Evolutionary conservation across 1,140 invertebrate species (phyloP).

Genomic region (Cydia pomonella): DNA sequence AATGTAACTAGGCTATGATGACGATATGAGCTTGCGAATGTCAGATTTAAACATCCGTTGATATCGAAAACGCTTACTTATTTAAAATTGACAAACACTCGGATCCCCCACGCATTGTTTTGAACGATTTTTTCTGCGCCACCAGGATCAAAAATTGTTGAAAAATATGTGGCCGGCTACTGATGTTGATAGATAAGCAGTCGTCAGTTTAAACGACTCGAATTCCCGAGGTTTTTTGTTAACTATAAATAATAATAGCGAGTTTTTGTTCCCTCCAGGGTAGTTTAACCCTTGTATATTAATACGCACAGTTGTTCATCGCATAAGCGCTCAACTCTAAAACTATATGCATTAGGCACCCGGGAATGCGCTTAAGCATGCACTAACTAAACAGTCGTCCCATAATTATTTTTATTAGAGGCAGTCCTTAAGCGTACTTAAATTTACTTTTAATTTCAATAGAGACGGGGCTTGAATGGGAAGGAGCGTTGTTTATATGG

Average conservation of each 20-base stretch:
- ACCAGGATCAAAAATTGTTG: conserved; percentile 49
- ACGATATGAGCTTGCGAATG: neutral
- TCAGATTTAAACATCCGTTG: conserved; percentile 30
- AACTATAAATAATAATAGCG: conserved; percentile 72
- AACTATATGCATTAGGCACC: conserved; percentile 56
- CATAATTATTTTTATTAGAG: conserved; percentile 35
- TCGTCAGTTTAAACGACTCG: conserved; percentile 53
- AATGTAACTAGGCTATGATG: neutral
- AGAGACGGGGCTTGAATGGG: conserved; percentile 25
- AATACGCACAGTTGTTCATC: conserved; percentile 56
- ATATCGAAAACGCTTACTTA: conserved; percentile 33
- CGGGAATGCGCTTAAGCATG: conserved; percentile 45
- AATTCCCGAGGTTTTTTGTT: conserved; percentile 54
- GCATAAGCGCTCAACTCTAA: conserved; percentile 67
- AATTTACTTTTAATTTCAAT: conserved; percentile 42
- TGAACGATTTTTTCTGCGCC: conserved; percentile 57
- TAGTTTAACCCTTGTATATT: conserved; percentile 67
- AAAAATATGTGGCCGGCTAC: conserved; percentile 45
- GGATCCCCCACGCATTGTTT: conserved; percentile 67
- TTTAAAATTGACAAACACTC: conserved; percentile 44
- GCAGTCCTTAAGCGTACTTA: conserved; percentile 36
- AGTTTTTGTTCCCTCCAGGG: conserved; percentile 66
- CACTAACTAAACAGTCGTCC: conserved; percentile 36
- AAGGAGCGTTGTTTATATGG: conserved; percentile 65
- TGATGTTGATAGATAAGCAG: conserved; percentile 65